Evolutionary conservation across 2,888 invertebrate species (phyloP).

Genomic region (Spisula solida): DNA sequence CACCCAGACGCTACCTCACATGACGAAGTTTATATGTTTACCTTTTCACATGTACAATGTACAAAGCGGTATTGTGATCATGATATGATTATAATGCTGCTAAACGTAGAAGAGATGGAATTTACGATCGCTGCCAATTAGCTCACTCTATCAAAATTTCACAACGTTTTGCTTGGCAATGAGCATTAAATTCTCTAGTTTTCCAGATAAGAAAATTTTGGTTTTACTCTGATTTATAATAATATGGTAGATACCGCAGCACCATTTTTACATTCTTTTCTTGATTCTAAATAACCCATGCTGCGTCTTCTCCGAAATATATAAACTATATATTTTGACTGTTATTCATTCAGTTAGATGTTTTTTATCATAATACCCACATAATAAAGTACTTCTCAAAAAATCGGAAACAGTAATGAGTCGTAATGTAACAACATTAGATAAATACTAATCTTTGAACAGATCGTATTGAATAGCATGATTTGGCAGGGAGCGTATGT

Average conservation of each 20-base stretch:
- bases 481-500: constrained; percentile 3
- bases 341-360: background rate
- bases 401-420: background rate
- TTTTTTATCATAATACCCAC: background rate
- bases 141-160: constrained; percentile 33
- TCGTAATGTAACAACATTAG: background rate
- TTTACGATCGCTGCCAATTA: background rate
- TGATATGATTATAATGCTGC: background rate
- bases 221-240: constrained; percentile 33
- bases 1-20: background rate
- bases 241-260: constrained; percentile 11
- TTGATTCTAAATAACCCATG: background rate
- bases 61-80: background rate
- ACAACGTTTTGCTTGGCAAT: constrained; percentile 50
- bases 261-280: background rate
- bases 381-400: background rate
- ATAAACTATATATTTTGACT: background rate
- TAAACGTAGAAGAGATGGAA: background rate
- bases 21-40: constrained; percentile 13
- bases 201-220: constrained; percentile 35
- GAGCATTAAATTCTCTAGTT: constrained; percentile 17
- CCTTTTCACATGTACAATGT: background rate
- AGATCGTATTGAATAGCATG: background rate
- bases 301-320: background rate
- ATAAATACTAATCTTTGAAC: background rate